Percentiles rank a stretch among this genome's conserved stretches.
These are phyloP conservation scores for Ennomos fuscantarius DNA, from an alignment of 2,888 invertebrate species.

Conservation along the genomic window DNA sequence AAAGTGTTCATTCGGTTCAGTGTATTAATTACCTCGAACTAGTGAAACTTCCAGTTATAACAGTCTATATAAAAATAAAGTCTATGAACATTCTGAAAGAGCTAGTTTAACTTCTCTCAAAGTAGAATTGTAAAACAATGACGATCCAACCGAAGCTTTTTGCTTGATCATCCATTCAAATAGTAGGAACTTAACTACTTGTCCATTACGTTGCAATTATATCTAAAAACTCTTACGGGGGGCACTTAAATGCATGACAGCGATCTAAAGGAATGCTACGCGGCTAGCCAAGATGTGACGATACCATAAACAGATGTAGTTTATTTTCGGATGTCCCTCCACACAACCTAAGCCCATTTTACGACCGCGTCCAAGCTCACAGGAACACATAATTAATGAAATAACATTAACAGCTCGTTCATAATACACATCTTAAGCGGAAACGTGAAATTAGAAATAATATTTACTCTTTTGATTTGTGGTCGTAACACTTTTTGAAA, in stretches of 20 bases:
- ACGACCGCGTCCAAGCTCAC: constrained; percentile 57
- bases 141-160: background rate
- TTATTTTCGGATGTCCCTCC: constrained; percentile 70
- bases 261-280: constrained; percentile 41
- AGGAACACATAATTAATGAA: constrained; percentile 79
- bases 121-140: constrained; percentile 9
- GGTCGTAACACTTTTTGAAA: constrained; percentile 40
- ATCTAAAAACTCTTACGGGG: constrained; percentile 22
- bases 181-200: constrained; percentile 12
- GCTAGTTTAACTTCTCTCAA: constrained; percentile 1
- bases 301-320: constrained; percentile 67
- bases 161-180: constrained; percentile 4
- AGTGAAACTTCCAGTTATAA: too few species aligned
- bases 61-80: too few species aligned
- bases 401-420: constrained; percentile 72
- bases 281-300: constrained; percentile 45
- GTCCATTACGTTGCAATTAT: constrained; percentile 20
- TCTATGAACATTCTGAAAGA: background rate
- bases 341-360: constrained; percentile 58
- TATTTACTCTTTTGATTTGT: constrained; percentile 55
- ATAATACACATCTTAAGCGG: constrained; percentile 62
- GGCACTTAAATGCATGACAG: constrained; percentile 40
- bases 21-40: too few species aligned
- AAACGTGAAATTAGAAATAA: constrained; percentile 63
- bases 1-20: too few species aligned